These are phyloP conservation scores for Tachycineta bicolor DNA, from an alignment of 2,113 vertebrate genomes.

Conservation along the genomic window DNA sequence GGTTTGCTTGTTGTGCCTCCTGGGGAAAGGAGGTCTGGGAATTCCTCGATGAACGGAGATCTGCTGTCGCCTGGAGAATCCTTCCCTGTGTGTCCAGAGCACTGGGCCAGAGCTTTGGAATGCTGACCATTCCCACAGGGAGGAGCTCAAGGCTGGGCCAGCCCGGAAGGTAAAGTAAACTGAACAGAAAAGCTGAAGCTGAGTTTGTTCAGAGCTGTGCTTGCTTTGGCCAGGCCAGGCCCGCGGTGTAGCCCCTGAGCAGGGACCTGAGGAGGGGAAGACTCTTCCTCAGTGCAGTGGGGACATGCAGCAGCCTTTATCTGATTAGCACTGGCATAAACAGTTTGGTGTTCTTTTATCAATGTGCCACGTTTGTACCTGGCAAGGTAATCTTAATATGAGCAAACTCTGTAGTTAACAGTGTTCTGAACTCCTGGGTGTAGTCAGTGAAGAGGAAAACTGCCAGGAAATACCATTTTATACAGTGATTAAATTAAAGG, in stretches of 20 bases:
- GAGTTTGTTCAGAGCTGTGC: neutral
- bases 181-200: neutral
- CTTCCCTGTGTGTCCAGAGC: neutral
- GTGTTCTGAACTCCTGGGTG: neutral
- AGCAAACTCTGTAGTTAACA: neutral
- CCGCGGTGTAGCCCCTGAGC: neutral
- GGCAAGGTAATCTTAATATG: neutral
- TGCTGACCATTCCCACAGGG: neutral
- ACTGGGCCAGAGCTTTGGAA: accelerated
- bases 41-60: neutral
- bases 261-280: neutral
- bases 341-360: neutral
- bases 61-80: too few species aligned
- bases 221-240: neutral
- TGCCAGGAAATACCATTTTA: neutral
- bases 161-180: neutral
- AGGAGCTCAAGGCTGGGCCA: neutral
- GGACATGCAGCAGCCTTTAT: neutral
- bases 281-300: accelerated
- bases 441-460: neutral
- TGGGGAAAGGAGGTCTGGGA: neutral
- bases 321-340: neutral
- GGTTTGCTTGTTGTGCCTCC: neutral
- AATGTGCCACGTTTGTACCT: neutral
- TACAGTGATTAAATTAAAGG: neutral